Evolutionary conservation across 2,888 invertebrate genomes (phyloP).

Genomic region (Ariolimax columbianus): DNA sequence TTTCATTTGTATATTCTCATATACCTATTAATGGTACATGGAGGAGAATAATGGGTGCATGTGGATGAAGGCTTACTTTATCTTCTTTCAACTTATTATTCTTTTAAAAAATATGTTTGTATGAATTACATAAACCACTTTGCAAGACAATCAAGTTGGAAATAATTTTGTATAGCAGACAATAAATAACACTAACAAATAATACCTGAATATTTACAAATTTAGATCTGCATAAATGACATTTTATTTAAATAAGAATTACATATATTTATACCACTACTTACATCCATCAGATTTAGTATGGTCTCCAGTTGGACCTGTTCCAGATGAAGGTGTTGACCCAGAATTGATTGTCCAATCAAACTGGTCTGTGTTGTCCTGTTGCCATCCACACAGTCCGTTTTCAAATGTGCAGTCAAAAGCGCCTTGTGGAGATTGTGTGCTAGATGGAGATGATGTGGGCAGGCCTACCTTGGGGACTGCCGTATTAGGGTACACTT

Average conservation of each 20-base stretch:
- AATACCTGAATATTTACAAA: background rate
- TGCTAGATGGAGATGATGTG: constrained; percentile 24
- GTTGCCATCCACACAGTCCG: constrained; percentile 70
- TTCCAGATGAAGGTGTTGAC: constrained; percentile 57
- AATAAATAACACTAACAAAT: too few relatives aligned
- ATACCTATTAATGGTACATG: too few relatives aligned
- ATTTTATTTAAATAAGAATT: background rate
- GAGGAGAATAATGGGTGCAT: too few relatives aligned
- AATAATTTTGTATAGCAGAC: background rate
- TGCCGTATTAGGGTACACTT: constrained; percentile 40
- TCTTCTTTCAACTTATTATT: background rate
- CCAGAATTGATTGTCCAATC: constrained; percentile 70
- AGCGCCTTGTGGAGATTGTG: constrained; percentile 54
- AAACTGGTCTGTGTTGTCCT: constrained; percentile 65
- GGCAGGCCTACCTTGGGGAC: constrained; percentile 10
- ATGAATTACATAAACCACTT: background rate
- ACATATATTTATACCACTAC: background rate
- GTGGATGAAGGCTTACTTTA: too few relatives aligned
- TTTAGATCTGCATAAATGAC: background rate
- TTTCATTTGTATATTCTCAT: too few relatives aligned
- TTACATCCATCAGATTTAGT: constrained; percentile 42
- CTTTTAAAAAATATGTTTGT: too few relatives aligned
- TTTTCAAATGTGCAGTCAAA: constrained; percentile 70
- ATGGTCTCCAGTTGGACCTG: constrained; percentile 66
- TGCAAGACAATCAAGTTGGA: background rate